phyloP scores from a whole-genome alignment of 2,888 invertebrate species.

The Eupithecia tripunctaria region DNA sequence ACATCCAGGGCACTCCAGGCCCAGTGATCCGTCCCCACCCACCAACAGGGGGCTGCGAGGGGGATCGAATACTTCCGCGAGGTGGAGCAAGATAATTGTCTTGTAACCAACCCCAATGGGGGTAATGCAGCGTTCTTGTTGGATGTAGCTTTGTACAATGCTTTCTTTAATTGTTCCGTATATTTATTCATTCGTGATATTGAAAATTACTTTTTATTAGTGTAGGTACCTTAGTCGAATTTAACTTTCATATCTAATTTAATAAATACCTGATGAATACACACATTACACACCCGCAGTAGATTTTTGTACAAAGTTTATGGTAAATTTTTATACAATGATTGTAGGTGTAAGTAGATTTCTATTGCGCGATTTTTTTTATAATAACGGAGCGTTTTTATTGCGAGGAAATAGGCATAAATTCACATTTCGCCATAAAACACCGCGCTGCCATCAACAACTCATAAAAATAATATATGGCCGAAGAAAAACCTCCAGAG shows the following conservation, averaged over 20 bases:
- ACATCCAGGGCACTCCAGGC: slow-evolving; percentile 11
- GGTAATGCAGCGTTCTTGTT: slow-evolving; percentile 36
- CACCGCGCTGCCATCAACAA: slow-evolving; percentile 29
- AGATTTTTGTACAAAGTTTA: too few species aligned
- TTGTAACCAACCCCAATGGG: slow-evolving; percentile 33
- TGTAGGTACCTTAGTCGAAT: background rate
- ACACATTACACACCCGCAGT: too few species aligned
- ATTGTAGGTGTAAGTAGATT: slow-evolving; percentile 13
- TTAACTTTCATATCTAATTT: background rate
- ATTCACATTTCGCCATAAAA: slow-evolving; percentile 38
- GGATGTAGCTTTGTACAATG: background rate
- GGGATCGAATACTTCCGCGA: slow-evolving; percentile 43
- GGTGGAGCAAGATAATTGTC: slow-evolving; percentile 44
- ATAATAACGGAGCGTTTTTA: slow-evolving; percentile 31
- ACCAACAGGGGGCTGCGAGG: slow-evolving; percentile 7
- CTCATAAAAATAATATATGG: slow-evolving; percentile 36
- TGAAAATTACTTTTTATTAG: background rate
- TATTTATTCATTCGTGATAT: background rate
- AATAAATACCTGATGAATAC: too few species aligned
- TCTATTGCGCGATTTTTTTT: slow-evolving; percentile 27
- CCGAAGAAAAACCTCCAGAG: slow-evolving; percentile 24
- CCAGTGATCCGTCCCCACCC: slow-evolving; percentile 9
- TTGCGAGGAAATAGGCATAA: slow-evolving; percentile 37
- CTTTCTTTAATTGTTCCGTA: background rate
- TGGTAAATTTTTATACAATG: background rate